Evolutionary conservation across 2,888 invertebrate species (phyloP).

Genomic region (Papilio protenor): DNA sequence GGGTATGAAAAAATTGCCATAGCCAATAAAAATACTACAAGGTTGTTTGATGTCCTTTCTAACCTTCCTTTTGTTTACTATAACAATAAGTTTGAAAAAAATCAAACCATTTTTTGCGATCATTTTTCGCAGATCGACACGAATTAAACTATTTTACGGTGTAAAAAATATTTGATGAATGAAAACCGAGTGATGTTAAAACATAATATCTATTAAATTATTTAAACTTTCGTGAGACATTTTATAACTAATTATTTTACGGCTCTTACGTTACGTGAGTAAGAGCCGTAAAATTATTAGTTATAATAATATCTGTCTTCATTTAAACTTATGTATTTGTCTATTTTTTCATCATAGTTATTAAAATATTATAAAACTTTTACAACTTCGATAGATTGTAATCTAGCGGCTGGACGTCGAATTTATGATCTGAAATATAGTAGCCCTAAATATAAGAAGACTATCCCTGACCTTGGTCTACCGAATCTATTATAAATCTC

Average conservation of each 20-base stretch:
- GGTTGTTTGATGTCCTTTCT: background rate
- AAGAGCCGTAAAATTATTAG: too few species aligned
- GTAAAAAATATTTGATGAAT: background rate
- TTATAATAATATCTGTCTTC: background rate
- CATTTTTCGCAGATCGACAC: background rate
- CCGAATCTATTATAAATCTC: conserved; percentile 6
- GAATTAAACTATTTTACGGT: background rate
- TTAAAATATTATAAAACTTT: background rate
- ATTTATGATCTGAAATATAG: background rate
- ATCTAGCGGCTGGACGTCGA: background rate
- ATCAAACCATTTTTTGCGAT: background rate
- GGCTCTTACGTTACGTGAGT: too few species aligned
- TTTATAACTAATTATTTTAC: too few species aligned
- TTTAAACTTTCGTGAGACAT: too few species aligned
- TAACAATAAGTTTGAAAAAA: background rate
- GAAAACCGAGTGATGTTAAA: too few species aligned
- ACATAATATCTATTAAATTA: too few species aligned
- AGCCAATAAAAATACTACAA: background rate
- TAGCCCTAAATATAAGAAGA: background rate
- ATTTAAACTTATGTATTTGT: background rate
- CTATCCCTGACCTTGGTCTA: background rate
- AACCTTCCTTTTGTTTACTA: background rate
- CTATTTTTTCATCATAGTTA: background rate
- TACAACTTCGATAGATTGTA: background rate
- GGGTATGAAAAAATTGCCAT: too few species aligned